Percentiles rank a stretch among this genome's conserved stretches.
Evolutionary conservation across 2,797 vertebrate species (phyloP).

Genomic region (Micropoecilia bifurca): DNA sequence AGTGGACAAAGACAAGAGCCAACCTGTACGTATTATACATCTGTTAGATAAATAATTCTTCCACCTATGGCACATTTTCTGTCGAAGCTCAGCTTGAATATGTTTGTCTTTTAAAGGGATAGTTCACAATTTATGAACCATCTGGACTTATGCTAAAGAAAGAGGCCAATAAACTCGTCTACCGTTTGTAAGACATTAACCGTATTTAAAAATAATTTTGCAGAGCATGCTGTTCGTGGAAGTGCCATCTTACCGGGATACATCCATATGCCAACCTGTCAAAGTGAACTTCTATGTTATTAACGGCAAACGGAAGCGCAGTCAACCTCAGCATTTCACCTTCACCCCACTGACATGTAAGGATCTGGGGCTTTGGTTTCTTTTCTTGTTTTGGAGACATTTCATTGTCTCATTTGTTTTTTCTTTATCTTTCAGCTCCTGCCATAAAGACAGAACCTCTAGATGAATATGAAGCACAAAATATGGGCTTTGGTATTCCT

Average conservation of each 20-base stretch:
- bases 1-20: slow-evolving; percentile 98
- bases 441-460: slow-evolving; percentile 96
- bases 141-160: neutral
- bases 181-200: neutral
- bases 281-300: slow-evolving; percentile 98
- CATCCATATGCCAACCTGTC: slow-evolving; percentile 83
- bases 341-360: slow-evolving; percentile 87
- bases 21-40: slow-evolving; percentile 85
- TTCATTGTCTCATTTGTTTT: neutral
- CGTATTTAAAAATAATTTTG: slow-evolving; percentile 31
- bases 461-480: slow-evolving; percentile 91
- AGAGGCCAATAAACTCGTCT: neutral
- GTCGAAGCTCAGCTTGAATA: neutral
- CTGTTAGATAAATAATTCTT: neutral
- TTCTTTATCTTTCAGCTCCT: slow-evolving; percentile 82
- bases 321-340: slow-evolving; percentile 95
- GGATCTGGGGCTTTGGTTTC: slow-evolving; percentile 19
- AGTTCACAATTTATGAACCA: neutral
- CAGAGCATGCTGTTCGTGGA: slow-evolving; percentile 98
- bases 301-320: slow-evolving; percentile 97
- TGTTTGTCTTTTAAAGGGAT: neutral
- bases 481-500: slow-evolving; percentile 88
- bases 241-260: slow-evolving; percentile 91
- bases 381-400: neutral
- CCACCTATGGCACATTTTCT: neutral